Evolutionary conservation across 2,797 vertebrate species (phyloP).

Genomic region (Ctenochaetus hawaiiensis): DNA sequence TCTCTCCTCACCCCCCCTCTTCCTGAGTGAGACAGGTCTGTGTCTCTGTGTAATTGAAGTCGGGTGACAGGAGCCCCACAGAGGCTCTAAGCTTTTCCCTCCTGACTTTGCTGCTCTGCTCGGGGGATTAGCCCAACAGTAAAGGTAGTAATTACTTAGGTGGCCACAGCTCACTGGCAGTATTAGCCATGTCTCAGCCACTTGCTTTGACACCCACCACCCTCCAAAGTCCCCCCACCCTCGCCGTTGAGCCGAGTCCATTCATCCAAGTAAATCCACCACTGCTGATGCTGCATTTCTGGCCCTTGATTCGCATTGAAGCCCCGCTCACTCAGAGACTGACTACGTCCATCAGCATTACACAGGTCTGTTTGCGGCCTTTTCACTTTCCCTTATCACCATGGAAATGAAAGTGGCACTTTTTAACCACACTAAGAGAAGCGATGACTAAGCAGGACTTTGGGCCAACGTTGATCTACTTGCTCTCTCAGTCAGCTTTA

Average conservation of each 20-base stretch:
- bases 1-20: not conserved
- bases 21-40: constrained; percentile 31
- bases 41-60: constrained; percentile 58
- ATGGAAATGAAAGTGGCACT: constrained; percentile 60
- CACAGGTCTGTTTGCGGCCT: constrained; percentile 67
- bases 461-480: constrained; percentile 33
- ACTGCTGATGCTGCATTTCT: constrained; percentile 78
- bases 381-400: constrained; percentile 67
- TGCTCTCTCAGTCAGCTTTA: constrained; percentile 49
- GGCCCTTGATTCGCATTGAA: constrained; percentile 34
- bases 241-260: constrained; percentile 43
- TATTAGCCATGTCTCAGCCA: constrained; percentile 78
- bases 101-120: constrained; percentile 63
- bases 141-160: constrained; percentile 79
- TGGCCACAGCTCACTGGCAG: constrained; percentile 77
- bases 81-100: constrained; percentile 54
- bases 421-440: constrained; percentile 48
- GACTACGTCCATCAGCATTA: constrained; percentile 78
- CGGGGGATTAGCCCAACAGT: constrained; percentile 76
- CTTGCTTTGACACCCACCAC: constrained; percentile 77
- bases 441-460: constrained; percentile 64
- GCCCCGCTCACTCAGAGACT: constrained; percentile 38
- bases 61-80: constrained; percentile 45
- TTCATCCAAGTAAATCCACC: constrained; percentile 81
- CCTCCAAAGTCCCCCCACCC: constrained; percentile 24